Base-by-base conservation (phyloP, 2,888 invertebrate genomes). In the Candidula unifasciata region DNA sequence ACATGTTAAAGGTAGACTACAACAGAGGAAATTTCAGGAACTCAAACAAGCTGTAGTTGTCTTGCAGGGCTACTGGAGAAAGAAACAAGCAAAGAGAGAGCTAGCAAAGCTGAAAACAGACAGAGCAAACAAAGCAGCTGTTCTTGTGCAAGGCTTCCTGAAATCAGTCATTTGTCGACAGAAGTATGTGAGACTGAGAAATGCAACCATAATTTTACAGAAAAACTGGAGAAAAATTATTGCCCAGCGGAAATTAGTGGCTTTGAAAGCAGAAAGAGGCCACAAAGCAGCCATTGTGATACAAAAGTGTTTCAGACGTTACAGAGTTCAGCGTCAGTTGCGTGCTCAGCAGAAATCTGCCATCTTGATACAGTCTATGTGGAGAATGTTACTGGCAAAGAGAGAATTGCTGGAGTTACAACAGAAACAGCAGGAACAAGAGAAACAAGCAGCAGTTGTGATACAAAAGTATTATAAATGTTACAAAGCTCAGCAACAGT, bases 111-210 rank as follows among this genome's bases (percentile, higher is more conserved):
- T 84, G 60, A 79, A 64, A 44, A 8, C n/a, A 35, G 76, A 80
- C n/a, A 79, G 76, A 44, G 21, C 44, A n/a, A 68, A 81, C 37
- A 80, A 64, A 21, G 86, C 89, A n/a, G 88, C 88, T 8, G 57
- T 87, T 30, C 74, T 76, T 10, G 77, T 90, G n/a, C 90, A 88
- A 76, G 82, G 44, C 54, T 37, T 66, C 10, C 82, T 77, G 54
- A 78, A 80, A 78, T 44, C 44, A 1, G 13, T 44, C 44, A 44
- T 44, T 44, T 44, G 44, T 44, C 27, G 30, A 5, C 52, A 18
- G 24, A 54, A 69, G 66, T 84, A 79, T 52, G n/a, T 10, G 8
- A 82, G 27, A 10, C 35, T 64, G 54, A 77, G 64, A 64, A 35
- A 52, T 30, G 86, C 86, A 13, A 74, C 71, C 24, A 16, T 71